Evolutionary conservation across 2,113 vertebrate species (phyloP).

Genomic region (Scatophagus argus): DNA sequence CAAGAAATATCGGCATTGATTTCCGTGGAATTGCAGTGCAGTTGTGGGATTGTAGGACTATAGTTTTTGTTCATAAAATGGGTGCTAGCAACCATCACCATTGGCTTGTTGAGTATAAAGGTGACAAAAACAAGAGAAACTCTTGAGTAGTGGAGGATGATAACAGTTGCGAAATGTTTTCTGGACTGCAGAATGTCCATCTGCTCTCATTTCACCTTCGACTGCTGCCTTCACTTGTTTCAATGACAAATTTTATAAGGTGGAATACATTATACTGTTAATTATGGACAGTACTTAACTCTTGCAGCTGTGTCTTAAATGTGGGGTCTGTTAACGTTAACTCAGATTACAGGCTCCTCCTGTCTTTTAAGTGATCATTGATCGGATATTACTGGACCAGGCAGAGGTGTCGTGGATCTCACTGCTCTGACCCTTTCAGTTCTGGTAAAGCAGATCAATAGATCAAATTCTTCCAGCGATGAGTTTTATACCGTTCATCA

Average conservation of each 20-base stretch:
- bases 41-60: background rate
- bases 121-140: too few relatives aligned
- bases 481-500: slow-evolving; percentile 65
- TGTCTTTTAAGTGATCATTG: slow-evolving; percentile 77
- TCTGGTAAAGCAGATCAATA: slow-evolving; percentile 71
- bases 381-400: slow-evolving; percentile 70
- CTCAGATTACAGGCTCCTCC: slow-evolving; percentile 50
- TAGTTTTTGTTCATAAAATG: slow-evolving; percentile 1
- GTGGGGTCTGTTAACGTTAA: slow-evolving; percentile 42
- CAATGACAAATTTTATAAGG: slow-evolving; percentile 64
- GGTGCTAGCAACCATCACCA: background rate
- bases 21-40: background rate
- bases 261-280: slow-evolving; percentile 61
- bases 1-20: background rate
- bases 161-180: background rate
- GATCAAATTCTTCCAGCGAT: slow-evolving; percentile 70
- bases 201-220: slow-evolving; percentile 42
- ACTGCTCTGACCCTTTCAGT: slow-evolving; percentile 68
- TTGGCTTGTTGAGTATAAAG: background rate
- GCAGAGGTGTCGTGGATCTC: slow-evolving; percentile 65
- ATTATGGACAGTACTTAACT: slow-evolving; percentile 67
- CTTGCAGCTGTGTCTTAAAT: slow-evolving; percentile 51
- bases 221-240: slow-evolving; percentile 20
- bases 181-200: too few relatives aligned
- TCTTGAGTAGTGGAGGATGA: background rate